Conservation (phyloP, 2,888 invertebrate genomes). For the Spisula solida region DNA sequence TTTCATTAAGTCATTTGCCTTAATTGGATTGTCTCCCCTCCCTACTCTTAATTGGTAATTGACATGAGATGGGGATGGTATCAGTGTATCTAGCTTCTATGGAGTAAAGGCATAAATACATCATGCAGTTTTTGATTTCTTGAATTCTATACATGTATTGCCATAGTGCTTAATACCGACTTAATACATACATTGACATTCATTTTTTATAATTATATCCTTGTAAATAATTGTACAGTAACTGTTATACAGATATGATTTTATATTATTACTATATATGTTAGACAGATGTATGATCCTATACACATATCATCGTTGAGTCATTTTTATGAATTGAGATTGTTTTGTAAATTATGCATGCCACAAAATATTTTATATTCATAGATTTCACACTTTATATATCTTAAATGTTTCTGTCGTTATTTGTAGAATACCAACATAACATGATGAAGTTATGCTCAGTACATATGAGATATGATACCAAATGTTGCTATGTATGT, state of each 20-base stretch:
- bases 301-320: not conserved
- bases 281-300: not conserved
- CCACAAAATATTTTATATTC: not conserved
- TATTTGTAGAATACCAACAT: not conserved
- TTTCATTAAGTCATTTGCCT: too few relatives aligned
- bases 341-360: not conserved
- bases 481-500: not conserved
- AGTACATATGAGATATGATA: not conserved
- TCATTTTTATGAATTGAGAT: constrained; percentile 10
- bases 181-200: not conserved
- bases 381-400: not conserved
- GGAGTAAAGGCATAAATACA: too few relatives aligned
- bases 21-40: too few relatives aligned
- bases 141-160: not conserved
- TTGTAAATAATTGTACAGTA: not conserved
- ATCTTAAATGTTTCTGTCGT: not conserved
- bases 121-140: too few relatives aligned
- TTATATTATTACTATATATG: not conserved
- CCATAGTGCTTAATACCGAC: not conserved
- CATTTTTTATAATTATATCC: constrained; percentile 8
- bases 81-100: too few relatives aligned
- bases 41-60: too few relatives aligned
- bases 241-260: not conserved
- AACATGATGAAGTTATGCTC: not conserved
- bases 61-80: too few relatives aligned